Base-by-base conservation (phyloP, 2,888 invertebrate genomes). In the Nomada fabriciana region DNA sequence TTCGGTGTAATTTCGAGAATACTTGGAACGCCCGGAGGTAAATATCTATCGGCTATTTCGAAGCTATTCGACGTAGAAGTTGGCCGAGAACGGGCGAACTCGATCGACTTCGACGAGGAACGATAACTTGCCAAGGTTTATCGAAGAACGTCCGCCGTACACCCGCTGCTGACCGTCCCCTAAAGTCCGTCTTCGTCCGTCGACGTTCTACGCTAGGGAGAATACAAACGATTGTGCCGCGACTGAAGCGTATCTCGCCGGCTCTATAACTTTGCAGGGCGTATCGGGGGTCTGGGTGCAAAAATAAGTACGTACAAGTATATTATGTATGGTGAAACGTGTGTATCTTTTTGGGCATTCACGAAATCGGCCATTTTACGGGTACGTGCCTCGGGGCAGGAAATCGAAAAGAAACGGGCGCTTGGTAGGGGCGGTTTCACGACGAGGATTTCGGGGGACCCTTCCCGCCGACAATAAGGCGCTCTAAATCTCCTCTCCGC, bases 401-500 rank as follows among this genome's bases (percentile, higher is more conserved):
- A 61, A 72, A 71, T 70, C 59, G 15, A 13, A 9, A 47, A 36
- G 68, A 63, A 59, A 23, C 18, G 15, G 43, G 18, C 25, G 55
- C 59, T 25, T 23, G 23, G 29, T 25, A 65, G 74, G 72, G 86
- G 78, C 83, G 77, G 83, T 83, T 86, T 80, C 86, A 76, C 20
- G 70, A n/a, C 59, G 57, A 72, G 63, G 63, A 68, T 69, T 64
- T 23, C 13, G 23, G 55, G 57, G 25, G 50, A 25, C 52, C 36
- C 25, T 52, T 55, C 23, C 52, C 77, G n/a, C 69, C 70, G 36
- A 76, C 75, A 79, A 85, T 64, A 76, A 59, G 43, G 4, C 18
- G 77, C 76, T 76, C 81, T 84, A 80, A 87, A 87, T 88, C 87
- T 77, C 65, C 63, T 57, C 68, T 47, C 61, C 77, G 65, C 70